Conservation (phyloP, 2,113 vertebrate species). For the Copsychus sechellarum region DNA sequence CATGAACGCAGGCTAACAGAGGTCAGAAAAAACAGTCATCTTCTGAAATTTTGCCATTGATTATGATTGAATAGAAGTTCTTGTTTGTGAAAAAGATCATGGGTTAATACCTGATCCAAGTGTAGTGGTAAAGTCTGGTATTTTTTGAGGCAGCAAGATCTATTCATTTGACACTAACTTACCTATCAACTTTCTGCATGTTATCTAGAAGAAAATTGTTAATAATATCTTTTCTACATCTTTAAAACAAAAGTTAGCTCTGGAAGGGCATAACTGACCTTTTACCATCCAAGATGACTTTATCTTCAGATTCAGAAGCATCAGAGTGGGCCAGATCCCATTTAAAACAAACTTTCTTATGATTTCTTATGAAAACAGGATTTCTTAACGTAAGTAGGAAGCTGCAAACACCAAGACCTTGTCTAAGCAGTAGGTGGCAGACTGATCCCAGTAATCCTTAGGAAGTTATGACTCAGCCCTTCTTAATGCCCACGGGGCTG, state of each 20-base stretch:
- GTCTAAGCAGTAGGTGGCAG: constrained; percentile 63
- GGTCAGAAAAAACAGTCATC: background rate
- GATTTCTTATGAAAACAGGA: background rate
- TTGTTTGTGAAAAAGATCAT: background rate
- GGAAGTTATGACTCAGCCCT: background rate
- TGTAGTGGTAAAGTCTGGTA: background rate
- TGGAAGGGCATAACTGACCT: background rate
- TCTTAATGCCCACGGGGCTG: background rate
- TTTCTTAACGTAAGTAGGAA: background rate
- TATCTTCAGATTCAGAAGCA: background rate
- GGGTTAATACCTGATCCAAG: background rate
- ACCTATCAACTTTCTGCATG: background rate
- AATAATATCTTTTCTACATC: background rate
- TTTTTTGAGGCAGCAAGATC: background rate
- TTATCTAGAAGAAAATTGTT: background rate
- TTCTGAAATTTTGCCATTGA: background rate
- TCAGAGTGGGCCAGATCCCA: background rate
- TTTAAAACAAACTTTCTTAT: background rate
- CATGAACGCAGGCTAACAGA: background rate
- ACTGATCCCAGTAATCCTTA: constrained; percentile 12
- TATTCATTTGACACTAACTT: background rate
- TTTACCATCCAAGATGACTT: background rate
- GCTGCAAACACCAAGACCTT: background rate
- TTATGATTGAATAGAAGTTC: background rate
- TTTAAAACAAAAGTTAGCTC: background rate